These are phyloP conservation scores for Sternotherus odoratus DNA, from an alignment of 2,797 vertebrate genomes.

Conservation along the genomic window DNA sequence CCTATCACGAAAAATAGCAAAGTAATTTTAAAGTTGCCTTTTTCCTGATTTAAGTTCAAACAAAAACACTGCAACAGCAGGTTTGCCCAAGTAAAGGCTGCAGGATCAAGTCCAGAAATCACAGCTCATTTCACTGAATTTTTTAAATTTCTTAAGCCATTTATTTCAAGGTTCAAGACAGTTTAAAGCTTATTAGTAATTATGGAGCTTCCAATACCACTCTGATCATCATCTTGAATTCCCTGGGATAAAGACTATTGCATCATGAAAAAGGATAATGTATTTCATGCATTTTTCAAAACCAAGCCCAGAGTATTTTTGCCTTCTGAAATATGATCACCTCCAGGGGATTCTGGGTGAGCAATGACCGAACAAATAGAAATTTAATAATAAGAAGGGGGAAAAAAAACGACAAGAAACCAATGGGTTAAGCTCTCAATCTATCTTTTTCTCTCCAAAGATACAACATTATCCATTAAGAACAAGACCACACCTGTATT, in stretches of 20 bases:
- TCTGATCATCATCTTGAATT: slow-evolving; percentile 24
- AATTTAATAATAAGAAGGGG: slow-evolving; percentile 36
- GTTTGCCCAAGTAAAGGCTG: not conserved
- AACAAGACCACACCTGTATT: slow-evolving; percentile 73
- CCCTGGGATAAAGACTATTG: not conserved
- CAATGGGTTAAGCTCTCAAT: slow-evolving; percentile 77
- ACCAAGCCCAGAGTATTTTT: slow-evolving; percentile 66
- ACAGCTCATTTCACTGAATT: slow-evolving; percentile 10
- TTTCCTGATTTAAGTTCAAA: slow-evolving; percentile 2
- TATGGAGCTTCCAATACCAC: not conserved
- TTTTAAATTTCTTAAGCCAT: slow-evolving; percentile 13
- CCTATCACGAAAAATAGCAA: slow-evolving; percentile 37
- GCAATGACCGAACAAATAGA: slow-evolving; percentile 72
- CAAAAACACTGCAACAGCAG: not conserved
- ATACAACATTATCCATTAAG: slow-evolving; percentile 55
- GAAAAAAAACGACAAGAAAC: slow-evolving; percentile 55
- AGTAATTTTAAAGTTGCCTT: not conserved
- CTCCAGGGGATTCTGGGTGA: slow-evolving; percentile 57
- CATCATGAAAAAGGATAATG: slow-evolving; percentile 51
- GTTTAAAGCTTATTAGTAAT: slow-evolving; percentile 23
- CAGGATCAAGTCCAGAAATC: not conserved
- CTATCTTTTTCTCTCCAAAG: slow-evolving; percentile 75
- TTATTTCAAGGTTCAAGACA: slow-evolving; percentile 15
- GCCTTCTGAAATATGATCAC: slow-evolving; percentile 59
- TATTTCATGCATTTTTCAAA: slow-evolving; percentile 74